Conservation (phyloP, 1,140 invertebrate genomes). For the Caenorhabditis tropicalis region DNA sequence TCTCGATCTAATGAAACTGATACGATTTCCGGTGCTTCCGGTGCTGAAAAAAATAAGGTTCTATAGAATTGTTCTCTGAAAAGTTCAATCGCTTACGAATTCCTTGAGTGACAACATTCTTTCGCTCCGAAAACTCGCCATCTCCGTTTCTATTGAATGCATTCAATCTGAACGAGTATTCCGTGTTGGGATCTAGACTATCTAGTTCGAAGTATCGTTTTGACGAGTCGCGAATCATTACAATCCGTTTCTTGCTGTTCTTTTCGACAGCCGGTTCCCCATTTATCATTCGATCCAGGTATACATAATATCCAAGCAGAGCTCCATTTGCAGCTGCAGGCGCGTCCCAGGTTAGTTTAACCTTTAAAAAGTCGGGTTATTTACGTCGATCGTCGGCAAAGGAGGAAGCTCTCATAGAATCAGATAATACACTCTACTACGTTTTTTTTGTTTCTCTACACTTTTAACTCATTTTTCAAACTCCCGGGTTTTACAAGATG, state of each 20-base stretch:
- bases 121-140: slow-evolving; percentile 62
- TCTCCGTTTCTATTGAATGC: slow-evolving; percentile 78
- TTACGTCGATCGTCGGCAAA: too few relatives aligned
- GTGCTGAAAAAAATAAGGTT: slow-evolving; percentile 59
- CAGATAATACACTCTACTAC: neutral
- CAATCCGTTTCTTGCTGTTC: slow-evolving; percentile 24
- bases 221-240: neutral
- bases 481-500: neutral
- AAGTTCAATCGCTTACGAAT: slow-evolving; percentile 65
- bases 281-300: slow-evolving; percentile 62
- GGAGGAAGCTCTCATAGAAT: neutral
- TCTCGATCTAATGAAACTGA: slow-evolving; percentile 64
- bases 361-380: slow-evolving; percentile 9
- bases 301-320: slow-evolving; percentile 69
- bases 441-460: neutral
- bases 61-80: neutral
- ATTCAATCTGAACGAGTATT: slow-evolving; percentile 90
- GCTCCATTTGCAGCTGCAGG: slow-evolving; percentile 61
- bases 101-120: slow-evolving; percentile 67
- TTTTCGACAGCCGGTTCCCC: slow-evolving; percentile 60
- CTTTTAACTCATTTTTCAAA: neutral
- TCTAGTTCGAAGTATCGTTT: slow-evolving; percentile 80
- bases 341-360: slow-evolving; percentile 67
- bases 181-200: slow-evolving; percentile 90
- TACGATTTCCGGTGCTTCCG: slow-evolving; percentile 64